Conservation (phyloP, 92 coral and sea anemone species). For the Virgularia gustaviana region DNA sequence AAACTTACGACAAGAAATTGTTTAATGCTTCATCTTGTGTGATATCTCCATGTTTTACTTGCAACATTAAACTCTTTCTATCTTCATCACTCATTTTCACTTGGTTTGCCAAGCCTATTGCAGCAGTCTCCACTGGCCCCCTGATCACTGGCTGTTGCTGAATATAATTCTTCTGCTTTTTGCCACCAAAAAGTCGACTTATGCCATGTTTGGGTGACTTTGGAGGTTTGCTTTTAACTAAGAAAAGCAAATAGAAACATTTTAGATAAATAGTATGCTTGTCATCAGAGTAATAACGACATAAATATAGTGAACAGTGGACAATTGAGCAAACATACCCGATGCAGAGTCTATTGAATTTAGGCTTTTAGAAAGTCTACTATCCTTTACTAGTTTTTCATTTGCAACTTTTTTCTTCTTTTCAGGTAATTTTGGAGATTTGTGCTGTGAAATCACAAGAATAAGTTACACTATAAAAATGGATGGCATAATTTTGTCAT, state of each 20-base stretch:
- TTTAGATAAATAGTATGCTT: not conserved
- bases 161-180: conserved; percentile 12
- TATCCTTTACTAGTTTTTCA: not conserved
- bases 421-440: not conserved
- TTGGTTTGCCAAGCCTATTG: conserved; percentile 59
- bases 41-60: conserved; percentile 93
- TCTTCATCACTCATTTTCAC: conserved; percentile 93
- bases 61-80: conserved; percentile 80
- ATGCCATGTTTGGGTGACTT: conserved; percentile 44
- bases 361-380: conserved; percentile 23
- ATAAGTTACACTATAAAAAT: not conserved
- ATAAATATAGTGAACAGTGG: not conserved
- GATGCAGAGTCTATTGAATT: conserved; percentile 10
- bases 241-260: not conserved
- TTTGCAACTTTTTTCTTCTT: conserved; percentile 6
- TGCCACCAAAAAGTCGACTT: conserved; percentile 27
- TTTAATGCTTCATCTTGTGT: conserved; percentile 94
- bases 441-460: conserved; percentile 1
- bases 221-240: conserved; percentile 5
- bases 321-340: conserved; percentile 1
- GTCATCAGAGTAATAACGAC: not conserved
- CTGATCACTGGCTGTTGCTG: conserved; percentile 22
- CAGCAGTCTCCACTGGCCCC: conserved; percentile 31
- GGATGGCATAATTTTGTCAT: not conserved
- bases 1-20: conserved; percentile 61